phyloP scores from a whole-genome alignment of 2,888 invertebrate genomes.

The Eucriotettix oculatus region DNA sequence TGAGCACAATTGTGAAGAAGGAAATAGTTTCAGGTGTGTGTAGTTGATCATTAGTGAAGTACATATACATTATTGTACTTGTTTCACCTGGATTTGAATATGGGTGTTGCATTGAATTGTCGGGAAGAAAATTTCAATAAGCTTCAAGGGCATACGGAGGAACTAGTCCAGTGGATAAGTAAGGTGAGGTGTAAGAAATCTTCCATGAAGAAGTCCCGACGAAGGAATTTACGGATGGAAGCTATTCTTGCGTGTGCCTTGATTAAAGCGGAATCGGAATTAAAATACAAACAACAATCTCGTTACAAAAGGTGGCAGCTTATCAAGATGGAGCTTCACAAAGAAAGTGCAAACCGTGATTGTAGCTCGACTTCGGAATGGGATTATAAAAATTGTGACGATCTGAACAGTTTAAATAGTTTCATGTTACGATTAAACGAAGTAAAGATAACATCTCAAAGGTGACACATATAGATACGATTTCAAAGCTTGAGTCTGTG shows the following conservation, averaged over 20 bases:
- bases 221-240: slow-evolving; percentile 43
- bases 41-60: no score
- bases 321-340: slow-evolving; percentile 17
- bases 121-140: background rate
- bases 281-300: slow-evolving; percentile 42
- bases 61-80: no score
- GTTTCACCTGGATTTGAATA: background rate
- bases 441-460: slow-evolving; percentile 31
- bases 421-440: slow-evolving; percentile 47
- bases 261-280: slow-evolving; percentile 38
- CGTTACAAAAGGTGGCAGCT: slow-evolving; percentile 40
- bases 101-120: slow-evolving; percentile 7
- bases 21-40: no score
- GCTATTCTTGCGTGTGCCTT: slow-evolving; percentile 45
- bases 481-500: no score
- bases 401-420: slow-evolving; percentile 43
- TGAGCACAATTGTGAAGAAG: no score
- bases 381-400: slow-evolving; percentile 26
- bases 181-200: slow-evolving; percentile 13
- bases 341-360: slow-evolving; percentile 5
- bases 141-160: slow-evolving; percentile 11
- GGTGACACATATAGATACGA: slow-evolving; percentile 19
- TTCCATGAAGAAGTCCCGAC: slow-evolving; percentile 25
- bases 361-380: slow-evolving; percentile 16
- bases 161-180: slow-evolving; percentile 12